These are phyloP conservation scores for Blastobasis adustella DNA, from an alignment of 2,888 invertebrate genomes.

Conservation along the genomic window DNA sequence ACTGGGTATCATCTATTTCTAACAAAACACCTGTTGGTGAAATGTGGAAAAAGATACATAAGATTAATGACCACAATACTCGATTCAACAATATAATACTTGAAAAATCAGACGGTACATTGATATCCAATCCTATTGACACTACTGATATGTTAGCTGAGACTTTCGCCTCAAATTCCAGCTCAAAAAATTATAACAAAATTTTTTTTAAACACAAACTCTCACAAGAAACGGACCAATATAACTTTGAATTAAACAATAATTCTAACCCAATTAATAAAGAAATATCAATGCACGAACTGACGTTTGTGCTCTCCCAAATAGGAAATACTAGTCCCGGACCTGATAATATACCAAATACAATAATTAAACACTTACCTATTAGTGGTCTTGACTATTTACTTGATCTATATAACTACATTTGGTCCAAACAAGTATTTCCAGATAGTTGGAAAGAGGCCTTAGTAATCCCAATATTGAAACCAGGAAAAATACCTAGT, in stretches of 20 bases:
- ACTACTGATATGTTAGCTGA: conserved; percentile 5
- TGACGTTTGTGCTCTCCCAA: conserved; percentile 4
- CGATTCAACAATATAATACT: background rate
- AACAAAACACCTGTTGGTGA: conserved; percentile 4
- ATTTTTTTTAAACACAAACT: conserved; percentile 2
- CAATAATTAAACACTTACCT: conserved; percentile 12
- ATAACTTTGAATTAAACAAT: background rate
- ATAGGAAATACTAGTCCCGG: conserved; percentile 9
- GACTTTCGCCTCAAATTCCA: conserved; percentile 9
- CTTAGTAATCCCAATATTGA: conserved; percentile 13
- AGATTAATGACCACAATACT: background rate
- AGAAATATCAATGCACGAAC: conserved; percentile 6
- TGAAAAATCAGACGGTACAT: background rate
- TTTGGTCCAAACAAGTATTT: conserved; percentile 10
- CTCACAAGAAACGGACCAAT: background rate
- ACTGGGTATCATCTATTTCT: conserved; percentile 7
- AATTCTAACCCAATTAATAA: conserved; percentile 7
- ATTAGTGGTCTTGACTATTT: conserved; percentile 6
- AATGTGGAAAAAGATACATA: conserved; percentile 7
- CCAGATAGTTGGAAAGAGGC: conserved; percentile 14
- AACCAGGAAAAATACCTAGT: conserved; percentile 10
- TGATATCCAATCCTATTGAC: background rate
- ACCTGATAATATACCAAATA: conserved; percentile 12
- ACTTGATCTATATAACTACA: conserved; percentile 3
- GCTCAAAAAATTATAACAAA: conserved; percentile 9